Percentiles rank a stretch among this genome's conserved stretches.
phyloP scores from a whole-genome alignment of 2,797 vertebrate species.

The Thaleichthys pacificus region DNA sequence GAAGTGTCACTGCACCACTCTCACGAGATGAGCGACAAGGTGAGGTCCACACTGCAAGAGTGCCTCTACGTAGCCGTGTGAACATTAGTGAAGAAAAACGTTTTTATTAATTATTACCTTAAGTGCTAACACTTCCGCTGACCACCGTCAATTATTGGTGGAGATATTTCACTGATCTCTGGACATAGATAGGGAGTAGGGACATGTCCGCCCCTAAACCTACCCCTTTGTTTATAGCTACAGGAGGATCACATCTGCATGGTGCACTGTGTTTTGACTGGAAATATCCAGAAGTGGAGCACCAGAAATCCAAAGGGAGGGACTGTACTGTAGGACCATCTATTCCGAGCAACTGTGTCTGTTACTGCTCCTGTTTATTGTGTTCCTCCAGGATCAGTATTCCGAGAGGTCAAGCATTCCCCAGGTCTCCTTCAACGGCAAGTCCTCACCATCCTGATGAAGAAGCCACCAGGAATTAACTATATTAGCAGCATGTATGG shows the following conservation, averaged over 20 bases:
- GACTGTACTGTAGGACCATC: not conserved
- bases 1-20: conserved; percentile 86
- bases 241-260: not conserved
- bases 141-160: too few relatives aligned
- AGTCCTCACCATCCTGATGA: conserved; percentile 2
- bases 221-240: not conserved
- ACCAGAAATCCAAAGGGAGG: not conserved
- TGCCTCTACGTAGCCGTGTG: not conserved
- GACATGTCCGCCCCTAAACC: too few relatives aligned
- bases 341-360: not conserved
- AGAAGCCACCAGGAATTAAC: not conserved
- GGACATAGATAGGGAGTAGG: too few relatives aligned
- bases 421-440: conserved; percentile 4
- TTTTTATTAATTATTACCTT: too few relatives aligned
- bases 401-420: conserved; percentile 3
- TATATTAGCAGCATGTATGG: not conserved
- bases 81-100: too few relatives aligned
- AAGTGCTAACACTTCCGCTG: too few relatives aligned
- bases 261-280: not conserved
- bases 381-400: not conserved
- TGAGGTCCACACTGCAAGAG: conserved; percentile 32
- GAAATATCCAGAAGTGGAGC: not conserved
- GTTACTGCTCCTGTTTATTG: not conserved
- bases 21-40: conserved; percentile 87
- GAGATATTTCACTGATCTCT: too few relatives aligned